These are phyloP conservation scores for Deilephila porcellus DNA, from an alignment of 2,888 invertebrate genomes.

Conservation along the genomic window DNA sequence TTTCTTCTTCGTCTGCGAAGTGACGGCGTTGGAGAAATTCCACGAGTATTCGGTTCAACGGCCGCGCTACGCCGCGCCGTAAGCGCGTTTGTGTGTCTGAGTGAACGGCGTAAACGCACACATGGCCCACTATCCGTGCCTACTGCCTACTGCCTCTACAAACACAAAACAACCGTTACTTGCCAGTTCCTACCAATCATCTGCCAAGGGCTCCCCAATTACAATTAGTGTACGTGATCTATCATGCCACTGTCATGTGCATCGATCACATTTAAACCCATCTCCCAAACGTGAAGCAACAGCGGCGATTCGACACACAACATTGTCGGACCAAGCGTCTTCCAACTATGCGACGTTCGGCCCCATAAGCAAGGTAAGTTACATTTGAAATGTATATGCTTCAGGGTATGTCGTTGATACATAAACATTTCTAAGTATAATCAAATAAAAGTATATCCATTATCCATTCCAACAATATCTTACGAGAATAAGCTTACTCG, in stretches of 20 bases:
- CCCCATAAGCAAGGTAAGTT: too few species aligned
- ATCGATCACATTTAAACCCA: conserved; percentile 13
- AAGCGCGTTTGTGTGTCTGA: conserved; percentile 66
- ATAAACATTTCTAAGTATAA: not conserved
- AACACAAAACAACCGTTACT: conserved; percentile 80
- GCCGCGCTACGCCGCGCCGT: conserved; percentile 76
- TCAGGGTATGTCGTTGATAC: too few species aligned
- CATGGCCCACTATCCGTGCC: conserved; percentile 59
- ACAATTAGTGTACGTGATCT: conserved; percentile 27
- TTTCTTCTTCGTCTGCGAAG: conserved; percentile 74
- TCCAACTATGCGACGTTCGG: not conserved
- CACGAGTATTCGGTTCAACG: conserved; percentile 83
- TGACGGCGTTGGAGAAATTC: conserved; percentile 79
- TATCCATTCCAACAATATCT: not conserved
- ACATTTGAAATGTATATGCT: too few species aligned
- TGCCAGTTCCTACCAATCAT: conserved; percentile 69
- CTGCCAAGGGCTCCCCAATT: conserved; percentile 46
- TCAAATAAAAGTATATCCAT: not conserved
- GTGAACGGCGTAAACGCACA: conserved; percentile 72
- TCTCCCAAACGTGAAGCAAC: conserved; percentile 5
- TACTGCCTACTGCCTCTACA: conserved; percentile 59
- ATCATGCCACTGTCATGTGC: conserved; percentile 16
- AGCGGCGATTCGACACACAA: not conserved
- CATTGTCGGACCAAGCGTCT: conserved; percentile 1
- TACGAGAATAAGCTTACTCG: not conserved